Percentiles rank a stretch among this genome's conserved stretches.
phyloP scores from a whole-genome alignment of 2,797 vertebrate genomes.

The Argya squamiceps region DNA sequence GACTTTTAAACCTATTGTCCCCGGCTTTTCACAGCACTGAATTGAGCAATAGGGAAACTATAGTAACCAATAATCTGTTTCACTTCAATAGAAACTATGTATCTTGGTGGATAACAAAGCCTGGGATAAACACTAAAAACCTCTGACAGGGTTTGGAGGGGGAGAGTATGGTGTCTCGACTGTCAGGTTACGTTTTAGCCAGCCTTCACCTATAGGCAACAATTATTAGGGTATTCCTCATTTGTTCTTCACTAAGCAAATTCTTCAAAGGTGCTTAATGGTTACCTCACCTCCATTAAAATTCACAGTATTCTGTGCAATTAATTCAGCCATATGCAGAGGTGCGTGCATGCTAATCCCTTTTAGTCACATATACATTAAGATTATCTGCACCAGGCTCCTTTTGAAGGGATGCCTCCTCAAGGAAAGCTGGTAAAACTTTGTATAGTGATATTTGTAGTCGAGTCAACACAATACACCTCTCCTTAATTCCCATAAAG shows the following conservation, averaged over 20 bases:
- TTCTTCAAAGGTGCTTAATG: conserved; percentile 14
- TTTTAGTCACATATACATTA: neutral
- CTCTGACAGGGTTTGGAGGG: conserved; percentile 57
- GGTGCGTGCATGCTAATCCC: neutral
- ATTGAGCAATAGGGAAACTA: conserved; percentile 82
- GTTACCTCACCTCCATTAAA: neutral
- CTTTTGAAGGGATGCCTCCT: neutral
- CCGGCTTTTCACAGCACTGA: conserved; percentile 70
- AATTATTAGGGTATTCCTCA: neutral
- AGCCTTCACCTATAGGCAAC: conserved; percentile 62
- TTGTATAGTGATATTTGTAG: neutral
- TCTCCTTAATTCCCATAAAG: neutral
- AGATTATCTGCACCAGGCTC: neutral
- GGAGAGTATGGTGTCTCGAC: conserved; percentile 50
- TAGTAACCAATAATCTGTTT: conserved; percentile 86
- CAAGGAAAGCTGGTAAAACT: neutral
- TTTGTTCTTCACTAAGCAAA: neutral
- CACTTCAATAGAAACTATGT: conserved; percentile 85
- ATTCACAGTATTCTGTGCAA: neutral
- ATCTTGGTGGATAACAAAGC: conserved; percentile 82
- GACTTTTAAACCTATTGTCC: conserved; percentile 74
- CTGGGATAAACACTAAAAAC: conserved; percentile 77
- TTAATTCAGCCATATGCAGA: conserved; percentile 13
- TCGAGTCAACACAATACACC: neutral
- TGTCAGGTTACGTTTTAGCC: conserved; percentile 65